Percentiles rank a stretch among this genome's conserved stretches.
phyloP scores from a whole-genome alignment of 2,888 invertebrate genomes.

The Phasia obesa region DNA sequence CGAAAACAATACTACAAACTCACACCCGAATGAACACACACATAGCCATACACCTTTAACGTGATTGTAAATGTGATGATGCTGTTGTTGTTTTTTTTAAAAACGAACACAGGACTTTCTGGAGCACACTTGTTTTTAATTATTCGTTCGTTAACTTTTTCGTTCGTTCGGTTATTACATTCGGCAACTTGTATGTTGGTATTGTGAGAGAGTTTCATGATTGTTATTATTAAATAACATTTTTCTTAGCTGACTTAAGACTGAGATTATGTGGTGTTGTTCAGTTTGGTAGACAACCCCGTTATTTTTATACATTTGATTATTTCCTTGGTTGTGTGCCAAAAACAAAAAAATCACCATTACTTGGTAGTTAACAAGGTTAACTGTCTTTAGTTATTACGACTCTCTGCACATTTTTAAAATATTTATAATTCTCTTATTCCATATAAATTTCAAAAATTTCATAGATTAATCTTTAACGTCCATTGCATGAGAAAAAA shows the following conservation, averaged over 20 bases:
- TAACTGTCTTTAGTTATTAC: not conserved
- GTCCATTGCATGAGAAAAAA: no score
- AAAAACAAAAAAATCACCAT: constrained; percentile 9
- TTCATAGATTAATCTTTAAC: no score
- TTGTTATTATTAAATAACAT: constrained; percentile 49
- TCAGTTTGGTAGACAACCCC: not conserved
- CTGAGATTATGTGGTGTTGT: not conserved
- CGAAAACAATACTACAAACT: constrained; percentile 17
- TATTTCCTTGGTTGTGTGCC: constrained; percentile 38
- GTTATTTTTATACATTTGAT: no score
- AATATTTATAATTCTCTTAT: not conserved
- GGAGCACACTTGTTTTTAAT: constrained; percentile 44
- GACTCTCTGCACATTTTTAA: not conserved
- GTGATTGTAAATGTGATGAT: not conserved
- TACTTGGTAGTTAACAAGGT: constrained; percentile 10
- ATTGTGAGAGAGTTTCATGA: not conserved
- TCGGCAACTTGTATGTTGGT: constrained; percentile 30
- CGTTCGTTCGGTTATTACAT: constrained; percentile 25
- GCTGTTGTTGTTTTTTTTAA: constrained; percentile 14
- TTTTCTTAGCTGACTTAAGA: not conserved
- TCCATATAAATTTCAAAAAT: no score
- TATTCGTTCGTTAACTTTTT: constrained; percentile 29
- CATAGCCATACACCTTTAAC: not conserved
- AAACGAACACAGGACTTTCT: constrained; percentile 52
- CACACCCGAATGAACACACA: not conserved